Evolutionary conservation across 2,797 vertebrate species (phyloP).

Genomic region (Peromyscus nudipes): DNA sequence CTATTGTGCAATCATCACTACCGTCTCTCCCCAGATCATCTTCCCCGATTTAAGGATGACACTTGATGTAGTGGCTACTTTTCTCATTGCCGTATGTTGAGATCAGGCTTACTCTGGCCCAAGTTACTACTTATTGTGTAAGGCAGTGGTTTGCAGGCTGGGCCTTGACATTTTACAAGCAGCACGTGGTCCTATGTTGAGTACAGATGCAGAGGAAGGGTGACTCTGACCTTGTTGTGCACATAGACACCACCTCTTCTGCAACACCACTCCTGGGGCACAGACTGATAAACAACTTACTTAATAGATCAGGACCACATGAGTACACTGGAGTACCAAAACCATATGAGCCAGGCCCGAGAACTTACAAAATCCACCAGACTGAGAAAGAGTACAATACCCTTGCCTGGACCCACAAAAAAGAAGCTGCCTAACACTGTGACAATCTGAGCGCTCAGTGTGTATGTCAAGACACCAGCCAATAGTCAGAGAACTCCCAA

Average conservation of each 20-base stretch:
- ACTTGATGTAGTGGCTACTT: neutral
- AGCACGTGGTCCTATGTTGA: neutral
- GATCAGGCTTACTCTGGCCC: neutral
- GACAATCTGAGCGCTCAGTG: neutral
- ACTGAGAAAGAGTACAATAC: neutral
- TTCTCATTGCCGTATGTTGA: neutral
- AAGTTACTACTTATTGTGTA: neutral
- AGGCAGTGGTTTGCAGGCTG: neutral
- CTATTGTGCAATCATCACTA: neutral
- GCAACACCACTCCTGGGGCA: neutral
- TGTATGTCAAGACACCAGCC: too few relatives aligned
- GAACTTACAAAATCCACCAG: neutral
- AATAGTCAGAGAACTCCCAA: neutral
- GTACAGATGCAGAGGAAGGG: neutral
- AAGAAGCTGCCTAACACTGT: neutral
- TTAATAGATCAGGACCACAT: neutral
- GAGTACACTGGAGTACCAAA: neutral
- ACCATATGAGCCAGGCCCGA: neutral
- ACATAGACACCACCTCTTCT: neutral
- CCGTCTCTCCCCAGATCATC: neutral
- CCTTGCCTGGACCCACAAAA: neutral
- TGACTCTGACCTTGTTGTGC: neutral
- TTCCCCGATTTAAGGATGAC: neutral
- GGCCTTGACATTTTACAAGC: neutral
- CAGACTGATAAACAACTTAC: neutral